A percentile compares a stretch with the other conserved stretches of the same genome.
phyloP scores from a whole-genome alignment of 2,113 vertebrate species.

The Oxyruncus cristatus region DNA sequence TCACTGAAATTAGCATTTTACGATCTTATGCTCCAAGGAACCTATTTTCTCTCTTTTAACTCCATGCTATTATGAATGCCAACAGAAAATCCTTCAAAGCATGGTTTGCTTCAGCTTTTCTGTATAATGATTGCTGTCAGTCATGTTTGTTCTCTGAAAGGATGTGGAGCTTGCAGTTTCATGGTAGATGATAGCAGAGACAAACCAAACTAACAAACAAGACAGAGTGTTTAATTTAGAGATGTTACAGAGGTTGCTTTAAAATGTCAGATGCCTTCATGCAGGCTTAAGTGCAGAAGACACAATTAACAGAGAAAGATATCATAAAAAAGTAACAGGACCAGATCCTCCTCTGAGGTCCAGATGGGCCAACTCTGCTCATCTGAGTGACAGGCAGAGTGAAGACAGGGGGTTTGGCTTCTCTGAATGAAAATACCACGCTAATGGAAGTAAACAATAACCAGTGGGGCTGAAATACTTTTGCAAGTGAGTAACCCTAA shows the following conservation, averaged over 20 bases:
- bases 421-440: background rate
- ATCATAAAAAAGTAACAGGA: background rate
- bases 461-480: background rate
- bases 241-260: background rate
- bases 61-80: conserved; percentile 35
- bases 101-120: conserved; percentile 24
- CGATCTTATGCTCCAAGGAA: conserved; percentile 67
- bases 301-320: background rate
- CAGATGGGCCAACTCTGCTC: background rate
- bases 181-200: background rate
- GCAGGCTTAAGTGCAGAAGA: background rate
- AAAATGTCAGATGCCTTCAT: conserved; percentile 25
- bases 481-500: background rate
- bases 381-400: background rate
- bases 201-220: conserved; percentile 40
- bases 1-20: conserved; percentile 74
- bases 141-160: background rate
- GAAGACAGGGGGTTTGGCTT: background rate
- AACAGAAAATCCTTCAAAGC: conserved; percentile 46
- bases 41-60: conserved; percentile 67
- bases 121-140: background rate
- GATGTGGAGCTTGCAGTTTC: background rate
- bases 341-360: background rate
- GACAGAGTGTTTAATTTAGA: conserved; percentile 20
- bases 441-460: background rate